Evolutionary conservation across 2,888 invertebrate genomes (phyloP).

Genomic region (Coleophora deauratella): DNA sequence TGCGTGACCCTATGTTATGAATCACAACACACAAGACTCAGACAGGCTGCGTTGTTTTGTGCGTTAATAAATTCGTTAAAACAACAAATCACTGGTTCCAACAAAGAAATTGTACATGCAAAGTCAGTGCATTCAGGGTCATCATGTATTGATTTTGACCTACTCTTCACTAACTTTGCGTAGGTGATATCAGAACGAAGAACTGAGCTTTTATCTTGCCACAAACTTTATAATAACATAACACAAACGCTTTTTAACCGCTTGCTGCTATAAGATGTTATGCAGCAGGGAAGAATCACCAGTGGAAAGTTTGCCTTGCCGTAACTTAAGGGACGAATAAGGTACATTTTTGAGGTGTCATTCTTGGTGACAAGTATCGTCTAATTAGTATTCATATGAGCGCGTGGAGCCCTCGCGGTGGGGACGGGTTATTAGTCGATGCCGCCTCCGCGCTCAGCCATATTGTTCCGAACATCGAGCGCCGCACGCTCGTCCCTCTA

Average conservation of each 20-base stretch:
- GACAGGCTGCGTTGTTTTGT: no score
- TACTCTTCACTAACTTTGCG: conserved; percentile 16
- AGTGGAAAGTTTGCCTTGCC: conserved; percentile 1
- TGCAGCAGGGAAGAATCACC: no score
- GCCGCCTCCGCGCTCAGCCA: conserved; percentile 72
- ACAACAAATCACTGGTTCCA: no score
- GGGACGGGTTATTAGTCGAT: conserved; percentile 74
- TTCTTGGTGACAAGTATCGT: conserved; percentile 41
- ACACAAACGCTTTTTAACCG: no score
- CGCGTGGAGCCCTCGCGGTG: conserved; percentile 71
- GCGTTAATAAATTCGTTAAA: conserved; percentile 1
- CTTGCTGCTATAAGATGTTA: no score
- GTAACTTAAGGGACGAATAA: background rate
- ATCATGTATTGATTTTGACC: conserved; percentile 17
- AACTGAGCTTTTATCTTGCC: no score
- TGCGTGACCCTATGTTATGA: no score
- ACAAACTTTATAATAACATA: no score
- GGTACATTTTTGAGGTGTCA: background rate
- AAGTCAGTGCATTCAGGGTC: background rate
- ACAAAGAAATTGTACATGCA: conserved; percentile 7
- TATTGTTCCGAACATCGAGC: conserved; percentile 70
- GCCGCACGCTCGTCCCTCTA: conserved; percentile 57
- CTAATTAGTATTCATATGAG: conserved; percentile 74
- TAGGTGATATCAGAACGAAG: conserved; percentile 6
- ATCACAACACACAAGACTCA: no score